Evolutionary conservation across 2,113 vertebrate species (phyloP).

Genomic region (Etheostoma cragini): DNA sequence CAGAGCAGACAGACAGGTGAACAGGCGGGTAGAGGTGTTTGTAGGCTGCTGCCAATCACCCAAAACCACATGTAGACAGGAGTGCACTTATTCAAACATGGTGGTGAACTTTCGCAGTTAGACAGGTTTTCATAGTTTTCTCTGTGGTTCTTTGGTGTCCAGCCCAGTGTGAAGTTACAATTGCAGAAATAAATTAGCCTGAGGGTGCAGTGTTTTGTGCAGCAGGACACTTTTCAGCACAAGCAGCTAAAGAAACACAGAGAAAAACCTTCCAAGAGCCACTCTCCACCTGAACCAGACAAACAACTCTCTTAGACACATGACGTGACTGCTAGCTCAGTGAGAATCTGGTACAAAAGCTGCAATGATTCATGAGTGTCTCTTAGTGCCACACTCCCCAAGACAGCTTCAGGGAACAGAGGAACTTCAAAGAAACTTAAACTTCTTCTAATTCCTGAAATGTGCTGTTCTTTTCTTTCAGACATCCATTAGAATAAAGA

Average conservation of each 20-base stretch:
- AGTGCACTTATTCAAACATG: conserved; percentile 54
- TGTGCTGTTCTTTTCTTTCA: conserved; percentile 42
- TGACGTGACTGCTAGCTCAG: conserved; percentile 22
- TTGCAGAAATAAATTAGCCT: conserved; percentile 75
- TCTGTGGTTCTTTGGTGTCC: conserved; percentile 28
- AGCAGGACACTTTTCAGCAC: conserved; percentile 59
- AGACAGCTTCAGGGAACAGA: not conserved
- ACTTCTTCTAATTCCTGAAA: not conserved
- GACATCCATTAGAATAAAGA: conserved; percentile 60
- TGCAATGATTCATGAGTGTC: conserved; percentile 27
- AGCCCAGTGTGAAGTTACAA: conserved; percentile 35
- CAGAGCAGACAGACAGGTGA: conserved; percentile 42
- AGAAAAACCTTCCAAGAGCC: conserved; percentile 17
- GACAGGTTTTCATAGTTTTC: conserved; percentile 50
- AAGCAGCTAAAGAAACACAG: conserved; percentile 27
- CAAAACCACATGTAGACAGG: conserved; percentile 6
- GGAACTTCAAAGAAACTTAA: not conserved
- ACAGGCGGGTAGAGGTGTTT: not conserved
- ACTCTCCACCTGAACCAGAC: conserved; percentile 60
- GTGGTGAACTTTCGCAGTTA: conserved; percentile 43
- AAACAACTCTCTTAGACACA: conserved; percentile 43
- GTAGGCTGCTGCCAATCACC: conserved; percentile 27
- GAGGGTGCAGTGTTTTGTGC: conserved; percentile 70
- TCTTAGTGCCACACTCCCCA: not conserved
- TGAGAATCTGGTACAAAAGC: conserved; percentile 27